A percentile compares a stretch with the other conserved stretches of the same genome.
Evolutionary conservation across 1,140 invertebrate genomes (phyloP).

Genomic region (Cheumatopsyche charites): DNA sequence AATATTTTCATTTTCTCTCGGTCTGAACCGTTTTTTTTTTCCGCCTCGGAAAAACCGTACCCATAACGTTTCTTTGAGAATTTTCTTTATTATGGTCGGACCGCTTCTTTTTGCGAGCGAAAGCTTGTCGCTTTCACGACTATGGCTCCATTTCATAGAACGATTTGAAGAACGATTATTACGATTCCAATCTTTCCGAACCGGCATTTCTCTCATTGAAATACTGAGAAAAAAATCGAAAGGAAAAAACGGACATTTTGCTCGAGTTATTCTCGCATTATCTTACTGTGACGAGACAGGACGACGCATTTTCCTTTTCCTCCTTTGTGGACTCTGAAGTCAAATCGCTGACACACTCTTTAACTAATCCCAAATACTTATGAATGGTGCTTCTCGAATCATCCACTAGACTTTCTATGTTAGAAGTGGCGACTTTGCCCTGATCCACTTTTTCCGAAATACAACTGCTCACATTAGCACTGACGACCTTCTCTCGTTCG

Average conservation of each 20-base stretch:
- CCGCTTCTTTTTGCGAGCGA: too few species aligned
- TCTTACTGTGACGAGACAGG: constrained; percentile 18
- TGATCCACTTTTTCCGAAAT: neutral
- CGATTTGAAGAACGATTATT: too few species aligned
- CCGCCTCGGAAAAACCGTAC: neutral
- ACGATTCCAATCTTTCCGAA: too few species aligned
- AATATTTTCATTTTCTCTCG: constrained; percentile 13
- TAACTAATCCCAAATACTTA: neutral
- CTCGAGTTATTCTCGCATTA: neutral
- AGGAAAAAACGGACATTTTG: too few species aligned
- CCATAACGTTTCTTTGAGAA: too few species aligned
- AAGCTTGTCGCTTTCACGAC: too few species aligned
- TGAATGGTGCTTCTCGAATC: constrained; percentile 6
- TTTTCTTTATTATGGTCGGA: too few species aligned
- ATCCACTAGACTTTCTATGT: neutral
- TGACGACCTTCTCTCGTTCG: neutral
- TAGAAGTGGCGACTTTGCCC: neutral
- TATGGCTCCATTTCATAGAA: too few species aligned
- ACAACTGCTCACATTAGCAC: neutral
- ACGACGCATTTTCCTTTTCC: neutral
- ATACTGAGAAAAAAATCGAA: too few species aligned
- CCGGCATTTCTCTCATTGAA: too few species aligned
- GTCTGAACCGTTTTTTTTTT: neutral
- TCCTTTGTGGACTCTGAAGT: neutral
- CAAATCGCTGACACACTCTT: neutral